Evolutionary conservation across 2,113 vertebrate species (phyloP).

Genomic region (Mesitornis unicolor): DNA sequence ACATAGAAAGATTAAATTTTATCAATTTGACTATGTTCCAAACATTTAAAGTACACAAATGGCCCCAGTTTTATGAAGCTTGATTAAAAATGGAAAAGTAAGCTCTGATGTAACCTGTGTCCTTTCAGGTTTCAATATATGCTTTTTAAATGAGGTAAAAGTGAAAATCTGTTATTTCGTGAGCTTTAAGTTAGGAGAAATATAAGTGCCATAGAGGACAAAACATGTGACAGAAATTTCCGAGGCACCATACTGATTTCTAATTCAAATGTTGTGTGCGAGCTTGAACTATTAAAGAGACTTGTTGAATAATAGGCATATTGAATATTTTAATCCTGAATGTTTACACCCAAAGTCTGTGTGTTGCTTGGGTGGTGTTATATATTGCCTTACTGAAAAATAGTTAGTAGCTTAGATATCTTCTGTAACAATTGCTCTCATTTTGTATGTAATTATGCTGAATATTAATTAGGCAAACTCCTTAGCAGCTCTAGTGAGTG

Average conservation of each 20-base stretch:
- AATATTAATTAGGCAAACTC: background rate
- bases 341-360: background rate
- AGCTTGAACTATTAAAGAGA: background rate
- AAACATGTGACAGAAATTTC: background rate
- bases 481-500: background rate
- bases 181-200: background rate
- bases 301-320: background rate
- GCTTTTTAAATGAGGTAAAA: background rate
- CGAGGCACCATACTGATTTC: background rate
- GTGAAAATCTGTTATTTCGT: background rate
- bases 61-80: background rate
- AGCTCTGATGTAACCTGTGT: background rate
- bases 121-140: background rate
- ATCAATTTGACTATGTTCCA: background rate
- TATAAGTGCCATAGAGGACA: background rate
- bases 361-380: background rate
- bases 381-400: background rate
- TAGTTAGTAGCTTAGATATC: background rate
- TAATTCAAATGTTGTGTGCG: background rate
- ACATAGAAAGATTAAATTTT: background rate
- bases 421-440: background rate
- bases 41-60: background rate
- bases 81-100: background rate
- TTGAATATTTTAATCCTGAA: background rate
- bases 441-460: background rate